Evolutionary conservation across 2,888 invertebrate genomes (phyloP).

Genomic region (Coelinius sp.): DNA sequence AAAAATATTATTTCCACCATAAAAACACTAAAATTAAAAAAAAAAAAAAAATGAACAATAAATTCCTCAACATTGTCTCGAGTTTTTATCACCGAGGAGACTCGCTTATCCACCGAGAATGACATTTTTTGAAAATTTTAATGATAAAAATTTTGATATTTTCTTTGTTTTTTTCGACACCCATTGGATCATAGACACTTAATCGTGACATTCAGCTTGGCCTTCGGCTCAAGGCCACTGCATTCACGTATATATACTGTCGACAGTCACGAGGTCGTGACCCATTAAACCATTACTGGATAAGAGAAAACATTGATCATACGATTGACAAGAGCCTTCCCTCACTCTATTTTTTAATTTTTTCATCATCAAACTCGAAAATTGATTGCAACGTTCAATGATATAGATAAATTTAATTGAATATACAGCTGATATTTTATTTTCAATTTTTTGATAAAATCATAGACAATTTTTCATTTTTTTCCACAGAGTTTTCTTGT

Average conservation of each 20-base stretch:
- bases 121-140: neutral
- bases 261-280: conserved; percentile 46
- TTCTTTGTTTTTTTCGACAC: conserved; percentile 28
- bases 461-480: neutral
- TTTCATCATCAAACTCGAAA: too few relatives aligned
- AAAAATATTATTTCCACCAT: too few relatives aligned
- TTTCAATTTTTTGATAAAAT: neutral
- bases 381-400: neutral
- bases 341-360: neutral
- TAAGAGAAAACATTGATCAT: conserved; percentile 37
- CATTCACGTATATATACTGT: conserved; percentile 27
- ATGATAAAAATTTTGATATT: conserved; percentile 2
- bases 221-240: conserved; percentile 38
- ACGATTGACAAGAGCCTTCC: conserved; percentile 24
- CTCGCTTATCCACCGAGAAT: too few relatives aligned
- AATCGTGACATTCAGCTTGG: conserved; percentile 39
- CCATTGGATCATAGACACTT: conserved; percentile 24
- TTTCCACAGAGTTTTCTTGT: neutral
- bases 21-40: too few relatives aligned
- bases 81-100: too few relatives aligned
- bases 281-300: conserved; percentile 45
- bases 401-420: neutral
- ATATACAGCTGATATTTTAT: neutral
- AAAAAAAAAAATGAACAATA: too few relatives aligned
- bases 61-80: too few relatives aligned